phyloP scores from a whole-genome alignment of 2,888 invertebrate genomes.

The Plagodis dolabraria region DNA sequence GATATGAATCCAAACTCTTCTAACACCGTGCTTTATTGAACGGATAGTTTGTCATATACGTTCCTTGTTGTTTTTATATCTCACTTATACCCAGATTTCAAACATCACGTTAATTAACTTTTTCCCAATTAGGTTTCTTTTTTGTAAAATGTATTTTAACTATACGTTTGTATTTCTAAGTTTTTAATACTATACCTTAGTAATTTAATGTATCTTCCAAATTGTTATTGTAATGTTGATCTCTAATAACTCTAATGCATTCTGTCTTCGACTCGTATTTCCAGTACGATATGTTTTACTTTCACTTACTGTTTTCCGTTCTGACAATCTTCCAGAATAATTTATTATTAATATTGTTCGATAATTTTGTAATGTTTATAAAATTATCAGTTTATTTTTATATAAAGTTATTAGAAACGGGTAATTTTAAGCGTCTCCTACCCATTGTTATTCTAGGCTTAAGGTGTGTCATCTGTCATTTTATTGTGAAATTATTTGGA shows the following conservation, averaged over 20 bases:
- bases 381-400: constrained; percentile 1
- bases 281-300: background rate
- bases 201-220: constrained; percentile 4
- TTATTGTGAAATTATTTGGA: too few relatives aligned
- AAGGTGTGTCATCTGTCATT: too few relatives aligned
- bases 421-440: constrained; percentile 6
- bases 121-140: too few relatives aligned
- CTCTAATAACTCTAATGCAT: constrained; percentile 11
- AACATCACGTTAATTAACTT: too few relatives aligned
- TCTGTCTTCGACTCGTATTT: background rate
- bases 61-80: too few relatives aligned
- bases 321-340: constrained; percentile 1
- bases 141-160: too few relatives aligned
- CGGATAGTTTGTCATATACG: too few relatives aligned
- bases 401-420: background rate
- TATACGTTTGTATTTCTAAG: too few relatives aligned
- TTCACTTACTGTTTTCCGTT: background rate
- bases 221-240: constrained; percentile 4
- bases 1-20: too few relatives aligned
- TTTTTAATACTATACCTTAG: too few relatives aligned
- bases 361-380: constrained; percentile 1
- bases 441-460: background rate
- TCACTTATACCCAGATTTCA: too few relatives aligned
- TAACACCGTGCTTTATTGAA: too few relatives aligned
- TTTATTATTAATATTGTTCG: constrained; percentile 6